Percentiles rank a stretch among this genome's conserved stretches.
These are phyloP conservation scores for Istiophorus platypterus DNA, from an alignment of 2,113 vertebrate species.

Conservation along the genomic window DNA sequence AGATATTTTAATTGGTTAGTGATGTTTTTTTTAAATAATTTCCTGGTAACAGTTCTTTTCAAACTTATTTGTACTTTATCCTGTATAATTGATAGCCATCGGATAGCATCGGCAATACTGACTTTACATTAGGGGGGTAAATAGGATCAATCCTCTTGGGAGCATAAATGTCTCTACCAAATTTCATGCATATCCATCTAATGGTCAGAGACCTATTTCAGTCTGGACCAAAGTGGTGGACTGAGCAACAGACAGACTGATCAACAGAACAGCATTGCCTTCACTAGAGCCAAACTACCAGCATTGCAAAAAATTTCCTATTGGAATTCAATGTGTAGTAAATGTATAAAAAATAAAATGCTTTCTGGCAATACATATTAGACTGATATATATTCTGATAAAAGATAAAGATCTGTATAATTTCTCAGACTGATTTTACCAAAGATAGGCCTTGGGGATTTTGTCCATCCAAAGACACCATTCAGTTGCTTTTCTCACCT, in stretches of 20 bases:
- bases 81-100: neutral
- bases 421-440: neutral
- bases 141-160: neutral
- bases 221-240: neutral
- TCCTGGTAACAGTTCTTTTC: no score
- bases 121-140: neutral
- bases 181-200: neutral
- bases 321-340: no score
- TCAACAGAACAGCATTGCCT: no score
- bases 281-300: no score
- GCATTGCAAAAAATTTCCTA: no score
- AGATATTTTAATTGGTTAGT: neutral
- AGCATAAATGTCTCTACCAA: neutral
- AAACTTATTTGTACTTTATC: no score
- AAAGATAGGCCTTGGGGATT: neutral
- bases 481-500: slow-evolving; percentile 2
- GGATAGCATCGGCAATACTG: neutral
- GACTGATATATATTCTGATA: neutral
- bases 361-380: neutral
- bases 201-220: neutral
- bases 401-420: neutral
- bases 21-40: neutral
- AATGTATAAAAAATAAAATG: no score
- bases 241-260: no score
- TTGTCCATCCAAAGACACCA: neutral